A percentile compares a stretch with the other conserved stretches of the same genome.
Evolutionary conservation across 2,113 vertebrate species (phyloP).

Genomic region (Chloropsis cyanopogon): DNA sequence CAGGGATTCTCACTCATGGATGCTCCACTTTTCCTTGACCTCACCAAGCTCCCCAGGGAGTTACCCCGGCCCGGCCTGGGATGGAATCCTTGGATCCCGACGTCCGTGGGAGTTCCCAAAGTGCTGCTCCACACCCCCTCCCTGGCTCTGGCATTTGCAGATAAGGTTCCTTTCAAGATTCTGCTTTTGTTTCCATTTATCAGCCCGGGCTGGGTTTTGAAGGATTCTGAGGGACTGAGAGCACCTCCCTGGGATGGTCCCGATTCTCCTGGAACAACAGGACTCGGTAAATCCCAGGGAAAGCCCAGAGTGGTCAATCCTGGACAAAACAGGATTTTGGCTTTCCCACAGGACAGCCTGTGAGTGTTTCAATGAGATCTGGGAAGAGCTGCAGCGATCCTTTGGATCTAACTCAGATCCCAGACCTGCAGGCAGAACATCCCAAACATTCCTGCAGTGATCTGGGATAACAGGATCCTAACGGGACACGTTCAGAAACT

Average conservation of each 20-base stretch:
- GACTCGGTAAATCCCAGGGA: neutral
- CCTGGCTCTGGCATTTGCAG: neutral
- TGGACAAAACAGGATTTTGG: neutral
- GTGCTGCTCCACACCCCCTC: neutral
- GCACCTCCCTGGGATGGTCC: neutral
- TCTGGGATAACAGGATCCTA: neutral
- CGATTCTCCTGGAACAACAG: neutral
- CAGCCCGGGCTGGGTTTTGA: neutral
- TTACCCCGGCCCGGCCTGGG: neutral
- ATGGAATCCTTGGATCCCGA: neutral
- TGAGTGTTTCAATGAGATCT: neutral
- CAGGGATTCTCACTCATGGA: accelerated
- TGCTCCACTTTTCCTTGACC: neutral
- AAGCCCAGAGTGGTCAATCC: neutral
- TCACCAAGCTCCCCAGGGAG: neutral
- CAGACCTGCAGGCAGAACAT: neutral
- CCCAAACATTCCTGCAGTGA: accelerated
- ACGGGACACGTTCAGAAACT: accelerated
- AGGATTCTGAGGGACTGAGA: neutral
- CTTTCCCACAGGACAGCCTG: neutral
- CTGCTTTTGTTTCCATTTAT: slow-evolving; percentile 16
- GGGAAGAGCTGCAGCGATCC: neutral
- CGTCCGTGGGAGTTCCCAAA: neutral
- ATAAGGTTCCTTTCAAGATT: slow-evolving; percentile 20
- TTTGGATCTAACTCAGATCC: neutral